These are phyloP conservation scores for Drosophila sechellia DNA, from an alignment of 1,140 invertebrate species.

Conservation along the genomic window DNA sequence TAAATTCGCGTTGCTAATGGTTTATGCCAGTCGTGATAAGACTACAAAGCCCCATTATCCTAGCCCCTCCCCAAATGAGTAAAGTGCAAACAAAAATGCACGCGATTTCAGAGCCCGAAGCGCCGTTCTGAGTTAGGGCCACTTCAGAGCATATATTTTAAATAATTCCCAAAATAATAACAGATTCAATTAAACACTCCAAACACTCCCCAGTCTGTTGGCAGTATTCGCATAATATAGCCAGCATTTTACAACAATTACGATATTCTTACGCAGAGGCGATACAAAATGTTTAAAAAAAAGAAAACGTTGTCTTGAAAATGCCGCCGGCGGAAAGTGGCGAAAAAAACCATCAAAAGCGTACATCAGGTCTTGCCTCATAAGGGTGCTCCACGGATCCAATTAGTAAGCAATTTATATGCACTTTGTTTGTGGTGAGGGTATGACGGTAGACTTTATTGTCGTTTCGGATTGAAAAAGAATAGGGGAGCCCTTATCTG, in stretches of 20 bases:
- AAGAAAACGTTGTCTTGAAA: constrained; percentile 13
- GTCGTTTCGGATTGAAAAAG: not conserved
- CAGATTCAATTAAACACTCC: constrained; percentile 29
- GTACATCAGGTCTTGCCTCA: constrained; percentile 22
- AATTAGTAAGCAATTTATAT: constrained; percentile 57
- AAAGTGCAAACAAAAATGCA: not conserved
- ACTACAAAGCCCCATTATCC: not conserved
- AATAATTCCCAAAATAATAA: constrained; percentile 56
- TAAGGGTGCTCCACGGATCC: constrained; percentile 33
- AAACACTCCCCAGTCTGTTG: constrained; percentile 14
- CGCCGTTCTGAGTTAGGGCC: constrained; percentile 21
- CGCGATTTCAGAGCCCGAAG: constrained; percentile 10
- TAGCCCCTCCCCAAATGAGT: constrained; percentile 16
- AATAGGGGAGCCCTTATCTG: not conserved
- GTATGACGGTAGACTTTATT: not conserved
- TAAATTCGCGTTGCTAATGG: constrained; percentile 2
- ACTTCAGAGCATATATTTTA: constrained; percentile 40
- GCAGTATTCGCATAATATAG: constrained; percentile 22
- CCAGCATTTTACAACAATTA: constrained; percentile 50
- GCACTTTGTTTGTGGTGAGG: constrained; percentile 27
- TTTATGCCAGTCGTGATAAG: constrained; percentile 12
- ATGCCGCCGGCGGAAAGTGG: constrained; percentile 47
- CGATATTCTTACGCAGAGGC: constrained; percentile 32
- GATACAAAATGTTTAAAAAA: constrained; percentile 10
- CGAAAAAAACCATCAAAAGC: constrained; percentile 32